Percentiles rank a stretch among this genome's conserved stretches.
These are phyloP conservation scores for Crioceris asparagi DNA, from an alignment of 2,888 invertebrate species.

Conservation along the genomic window DNA sequence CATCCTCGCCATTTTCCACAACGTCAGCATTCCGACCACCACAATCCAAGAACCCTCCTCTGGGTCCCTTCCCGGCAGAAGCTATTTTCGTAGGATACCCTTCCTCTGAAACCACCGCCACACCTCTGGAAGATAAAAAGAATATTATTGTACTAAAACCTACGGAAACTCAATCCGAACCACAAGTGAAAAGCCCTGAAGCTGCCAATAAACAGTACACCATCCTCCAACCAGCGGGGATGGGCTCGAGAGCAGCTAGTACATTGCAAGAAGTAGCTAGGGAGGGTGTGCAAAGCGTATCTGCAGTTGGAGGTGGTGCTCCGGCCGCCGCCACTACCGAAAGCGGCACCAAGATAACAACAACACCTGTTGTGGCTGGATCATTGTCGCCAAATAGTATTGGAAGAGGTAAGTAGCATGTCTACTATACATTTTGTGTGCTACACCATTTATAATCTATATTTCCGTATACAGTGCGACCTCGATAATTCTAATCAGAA, in stretches of 20 bases:
- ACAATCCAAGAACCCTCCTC: constrained; percentile 31
- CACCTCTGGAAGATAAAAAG: constrained; percentile 38
- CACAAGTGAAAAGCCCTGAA: constrained; percentile 35
- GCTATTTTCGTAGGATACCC: constrained; percentile 67
- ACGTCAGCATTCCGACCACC: constrained; percentile 73
- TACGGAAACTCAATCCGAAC: constrained; percentile 23
- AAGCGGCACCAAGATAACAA: constrained; percentile 24
- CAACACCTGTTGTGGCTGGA: no score
- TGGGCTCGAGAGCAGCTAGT: constrained; percentile 70
- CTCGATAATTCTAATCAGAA: no score
- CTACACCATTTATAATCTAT: no score
- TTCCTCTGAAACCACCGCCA: constrained; percentile 31
- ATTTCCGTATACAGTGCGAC: no score
- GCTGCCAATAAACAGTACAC: constrained; percentile 70
- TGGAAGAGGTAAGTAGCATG: constrained; percentile 64
- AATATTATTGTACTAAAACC: constrained; percentile 41
- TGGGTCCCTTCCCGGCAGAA: constrained; percentile 56
- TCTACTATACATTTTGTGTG: no score
- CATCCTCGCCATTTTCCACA: constrained; percentile 46
- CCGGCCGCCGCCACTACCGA: constrained; percentile 36
- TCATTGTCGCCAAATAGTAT: constrained; percentile 66
- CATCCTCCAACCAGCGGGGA: constrained; percentile 73
- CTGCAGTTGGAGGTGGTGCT: constrained; percentile 20
- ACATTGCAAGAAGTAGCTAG: constrained; percentile 64
- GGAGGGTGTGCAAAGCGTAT: constrained; percentile 53